phyloP scores from a whole-genome alignment of 2,113 vertebrate genomes.

The Paramormyrops kingsleyae region DNA sequence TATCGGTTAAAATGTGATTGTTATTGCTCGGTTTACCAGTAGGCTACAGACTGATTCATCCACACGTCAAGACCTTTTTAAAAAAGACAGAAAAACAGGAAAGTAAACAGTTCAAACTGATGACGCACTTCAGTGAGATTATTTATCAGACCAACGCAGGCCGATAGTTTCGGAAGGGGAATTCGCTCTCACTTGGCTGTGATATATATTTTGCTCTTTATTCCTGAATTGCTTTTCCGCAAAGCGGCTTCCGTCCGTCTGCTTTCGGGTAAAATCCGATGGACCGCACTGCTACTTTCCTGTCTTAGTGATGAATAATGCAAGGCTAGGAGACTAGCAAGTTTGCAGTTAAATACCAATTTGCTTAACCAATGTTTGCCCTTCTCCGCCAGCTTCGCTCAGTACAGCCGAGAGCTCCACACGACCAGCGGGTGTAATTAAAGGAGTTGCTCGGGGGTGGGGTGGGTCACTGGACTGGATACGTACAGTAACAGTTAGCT shows the following conservation, averaged over 20 bases:
- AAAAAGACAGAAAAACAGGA: not conserved
- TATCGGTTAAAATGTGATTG: not conserved
- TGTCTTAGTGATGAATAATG: constrained; percentile 68
- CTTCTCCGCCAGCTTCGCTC: constrained; percentile 55
- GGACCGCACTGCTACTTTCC: constrained; percentile 50
- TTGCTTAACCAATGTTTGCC: constrained; percentile 72
- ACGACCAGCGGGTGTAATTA: constrained; percentile 30
- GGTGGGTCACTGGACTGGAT: constrained; percentile 6
- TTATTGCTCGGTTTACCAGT: not conserved
- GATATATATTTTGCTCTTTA: constrained; percentile 51
- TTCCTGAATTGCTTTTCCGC: constrained; percentile 45
- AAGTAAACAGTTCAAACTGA: not conserved
- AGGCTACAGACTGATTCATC: not conserved
- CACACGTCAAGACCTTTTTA: not conserved
- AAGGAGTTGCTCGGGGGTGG: constrained; percentile 32
- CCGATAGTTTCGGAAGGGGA: constrained; percentile 39
- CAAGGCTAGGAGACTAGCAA: constrained; percentile 56
- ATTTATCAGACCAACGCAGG: constrained; percentile 43
- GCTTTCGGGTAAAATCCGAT: constrained; percentile 44
- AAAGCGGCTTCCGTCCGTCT: constrained; percentile 26
- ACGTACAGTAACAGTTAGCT: not conserved
- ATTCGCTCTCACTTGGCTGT: constrained; percentile 41
- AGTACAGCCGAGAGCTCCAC: constrained; percentile 35
- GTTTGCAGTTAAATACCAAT: constrained; percentile 74
- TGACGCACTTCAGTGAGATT: constrained; percentile 35